Evolutionary conservation across 2,888 invertebrate species (phyloP), one percentile per base, ranked within the genome.

Genomic region (Syrista parreyssii): DNA sequence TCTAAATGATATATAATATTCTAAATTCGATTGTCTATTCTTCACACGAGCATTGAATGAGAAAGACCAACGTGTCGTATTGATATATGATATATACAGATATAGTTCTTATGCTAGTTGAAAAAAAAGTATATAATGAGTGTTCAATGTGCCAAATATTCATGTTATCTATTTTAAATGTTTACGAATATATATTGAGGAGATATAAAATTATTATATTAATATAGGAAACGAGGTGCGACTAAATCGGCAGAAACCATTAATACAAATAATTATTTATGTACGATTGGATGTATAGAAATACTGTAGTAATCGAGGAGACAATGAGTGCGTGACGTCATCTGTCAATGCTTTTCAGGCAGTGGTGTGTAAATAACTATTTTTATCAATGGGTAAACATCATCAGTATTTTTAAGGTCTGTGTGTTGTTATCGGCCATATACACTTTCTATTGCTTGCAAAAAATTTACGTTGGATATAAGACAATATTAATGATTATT

Each of bases 61-160:
- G 9, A 55, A 55, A 55, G 55, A 6, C 23, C 23, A 23, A 2
- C 23, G 23, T 55, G 9, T 15, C 55, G 55, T 55, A 55, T 23
- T 55, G 15, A 6, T 55, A 55, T 55, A 55, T 23, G 9, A 40
- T 40, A 55, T 55, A 40, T 55, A 55, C 55, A 23, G 23, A 55
- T 55, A 23, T 0, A 55, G 23, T 55, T 55, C 55, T 23, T 55
- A 55, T 80, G 82, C 75, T 75, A 77, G 68, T 80, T 72, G 75
- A 79, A 77, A 77, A 75, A 82, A 78, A 75, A 82, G 82, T 78
- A 82, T 78, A 82, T 78, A 76, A 82, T 85, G 79, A 73, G 83
- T 90, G 90, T 91, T 88, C 86, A 83, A 89, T 91, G 90, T 91
- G 90, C 91, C 91, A 91, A 90, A 90, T 89, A 89, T 85, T 87